A percentile compares a stretch with the other conserved stretches of the same genome.
phyloP scores from a whole-genome alignment of 92 coral and sea anemone species.

The Porites rus region DNA sequence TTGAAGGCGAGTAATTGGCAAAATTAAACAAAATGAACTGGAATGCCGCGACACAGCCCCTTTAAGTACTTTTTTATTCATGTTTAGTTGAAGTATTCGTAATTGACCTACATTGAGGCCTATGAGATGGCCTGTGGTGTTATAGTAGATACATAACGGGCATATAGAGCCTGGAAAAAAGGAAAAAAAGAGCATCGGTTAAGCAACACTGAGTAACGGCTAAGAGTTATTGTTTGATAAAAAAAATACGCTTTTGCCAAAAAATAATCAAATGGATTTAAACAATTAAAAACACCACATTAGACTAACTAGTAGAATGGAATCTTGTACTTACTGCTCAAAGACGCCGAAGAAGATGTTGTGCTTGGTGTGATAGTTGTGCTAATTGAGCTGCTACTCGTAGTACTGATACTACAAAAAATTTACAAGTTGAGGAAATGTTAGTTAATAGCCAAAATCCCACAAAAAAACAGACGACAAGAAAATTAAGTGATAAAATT shows the following conservation, averaged over 20 bases:
- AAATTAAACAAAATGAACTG: no score
- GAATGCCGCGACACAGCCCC: no score
- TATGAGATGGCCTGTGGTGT: slow-evolving; percentile 52
- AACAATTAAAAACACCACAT: not conserved
- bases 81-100: not conserved
- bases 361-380: slow-evolving; percentile 28
- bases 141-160: slow-evolving; percentile 82
- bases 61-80: no score
- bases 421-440: not conserved
- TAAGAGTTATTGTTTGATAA: no score
- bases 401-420: not conserved
- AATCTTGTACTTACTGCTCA: slow-evolving; percentile 14
- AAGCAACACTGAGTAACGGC: not conserved
- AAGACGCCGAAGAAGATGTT: slow-evolving; percentile 18
- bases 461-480: not conserved
- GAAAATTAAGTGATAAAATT: no score
- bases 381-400: not conserved
- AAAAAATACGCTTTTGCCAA: no score
- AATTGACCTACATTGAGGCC: slow-evolving; percentile 57
- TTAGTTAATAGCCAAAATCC: no score
- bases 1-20: no score
- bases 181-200: not conserved
- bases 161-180: slow-evolving; percentile 70
- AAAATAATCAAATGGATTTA: no score
- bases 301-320: not conserved